These are phyloP conservation scores for Mnemiopsis leidyi DNA, from an alignment of 37 sponge, comb jelly and placozoan genomes.

Conservation along the genomic window DNA sequence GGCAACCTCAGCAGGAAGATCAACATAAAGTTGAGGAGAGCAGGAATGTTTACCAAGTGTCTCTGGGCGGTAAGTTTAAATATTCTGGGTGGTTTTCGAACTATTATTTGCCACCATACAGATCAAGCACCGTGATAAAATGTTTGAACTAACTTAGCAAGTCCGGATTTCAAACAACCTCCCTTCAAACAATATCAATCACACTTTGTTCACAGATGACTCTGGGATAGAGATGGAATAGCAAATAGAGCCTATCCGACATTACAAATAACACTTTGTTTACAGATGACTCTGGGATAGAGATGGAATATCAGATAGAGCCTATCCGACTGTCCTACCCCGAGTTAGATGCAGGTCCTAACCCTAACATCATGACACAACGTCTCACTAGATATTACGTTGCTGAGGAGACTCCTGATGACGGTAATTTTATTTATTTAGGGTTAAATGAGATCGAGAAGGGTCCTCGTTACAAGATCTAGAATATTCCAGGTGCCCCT, in stretches of 20 bases:
- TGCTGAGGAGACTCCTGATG: background rate
- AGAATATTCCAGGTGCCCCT: no score
- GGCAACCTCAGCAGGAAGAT: background rate
- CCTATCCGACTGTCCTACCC: background rate
- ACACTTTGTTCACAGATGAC: background rate
- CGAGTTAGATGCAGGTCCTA: background rate
- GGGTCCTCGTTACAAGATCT: no score
- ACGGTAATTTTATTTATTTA: no score
- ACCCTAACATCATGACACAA: constrained; percentile 41
- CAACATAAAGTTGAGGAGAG: background rate
- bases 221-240: background rate
- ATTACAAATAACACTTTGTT: no score
- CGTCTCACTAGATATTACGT: constrained; percentile 14
- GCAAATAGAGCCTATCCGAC: background rate
- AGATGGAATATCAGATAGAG: background rate
- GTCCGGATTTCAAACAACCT: no score
- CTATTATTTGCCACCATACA: no score
- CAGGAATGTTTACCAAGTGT: background rate
- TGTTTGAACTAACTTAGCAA: no score
- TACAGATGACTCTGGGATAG: background rate
- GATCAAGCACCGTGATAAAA: no score
- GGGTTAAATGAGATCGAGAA: no score
- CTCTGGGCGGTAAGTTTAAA: background rate
- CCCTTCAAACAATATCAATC: no score
- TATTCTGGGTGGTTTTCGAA: no score